Evolutionary conservation across 2,113 vertebrate genomes (phyloP).

Genomic region (Lampris megalopsis): DNA sequence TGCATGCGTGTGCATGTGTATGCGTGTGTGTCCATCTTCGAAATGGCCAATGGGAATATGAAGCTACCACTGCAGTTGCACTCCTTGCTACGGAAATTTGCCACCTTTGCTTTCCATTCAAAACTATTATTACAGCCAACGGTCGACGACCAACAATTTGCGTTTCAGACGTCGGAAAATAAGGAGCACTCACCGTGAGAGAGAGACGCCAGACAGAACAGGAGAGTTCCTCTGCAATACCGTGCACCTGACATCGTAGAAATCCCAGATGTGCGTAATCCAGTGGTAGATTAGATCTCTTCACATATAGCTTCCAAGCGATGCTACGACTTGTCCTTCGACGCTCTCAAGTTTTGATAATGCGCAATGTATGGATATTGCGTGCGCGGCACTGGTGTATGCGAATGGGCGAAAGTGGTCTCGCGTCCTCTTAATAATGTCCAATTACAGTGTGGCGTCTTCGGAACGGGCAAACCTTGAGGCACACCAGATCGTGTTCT

Average conservation of each 20-base stretch:
- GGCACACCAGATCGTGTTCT: constrained; percentile 39
- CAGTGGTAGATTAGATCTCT: constrained; percentile 48
- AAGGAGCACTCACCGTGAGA: constrained; percentile 76
- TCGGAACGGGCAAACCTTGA: neutral
- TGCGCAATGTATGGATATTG: constrained; percentile 28
- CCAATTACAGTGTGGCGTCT: constrained; percentile 12
- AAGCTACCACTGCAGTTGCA: constrained; percentile 57
- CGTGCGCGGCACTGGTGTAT: neutral
- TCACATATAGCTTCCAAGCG: constrained; percentile 46
- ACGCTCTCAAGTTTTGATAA: constrained; percentile 48
- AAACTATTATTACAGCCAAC: constrained; percentile 28
- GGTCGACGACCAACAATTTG: neutral
- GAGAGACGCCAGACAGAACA: constrained; percentile 72
- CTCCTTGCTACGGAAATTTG: constrained; percentile 36
- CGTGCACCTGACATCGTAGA: constrained; percentile 80
- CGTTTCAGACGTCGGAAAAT: neutral
- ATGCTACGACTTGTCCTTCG: constrained; percentile 45
- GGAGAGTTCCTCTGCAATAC: constrained; percentile 74
- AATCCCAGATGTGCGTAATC: constrained; percentile 69
- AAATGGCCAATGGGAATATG: constrained; percentile 54
- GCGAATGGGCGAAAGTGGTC: neutral
- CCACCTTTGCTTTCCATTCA: constrained; percentile 49
- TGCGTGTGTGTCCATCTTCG: constrained; percentile 8
- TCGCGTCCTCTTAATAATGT: neutral
- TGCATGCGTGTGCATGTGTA: neutral